These are phyloP conservation scores for Pandemis heparana DNA, from an alignment of 2,888 invertebrate genomes.

Conservation along the genomic window DNA sequence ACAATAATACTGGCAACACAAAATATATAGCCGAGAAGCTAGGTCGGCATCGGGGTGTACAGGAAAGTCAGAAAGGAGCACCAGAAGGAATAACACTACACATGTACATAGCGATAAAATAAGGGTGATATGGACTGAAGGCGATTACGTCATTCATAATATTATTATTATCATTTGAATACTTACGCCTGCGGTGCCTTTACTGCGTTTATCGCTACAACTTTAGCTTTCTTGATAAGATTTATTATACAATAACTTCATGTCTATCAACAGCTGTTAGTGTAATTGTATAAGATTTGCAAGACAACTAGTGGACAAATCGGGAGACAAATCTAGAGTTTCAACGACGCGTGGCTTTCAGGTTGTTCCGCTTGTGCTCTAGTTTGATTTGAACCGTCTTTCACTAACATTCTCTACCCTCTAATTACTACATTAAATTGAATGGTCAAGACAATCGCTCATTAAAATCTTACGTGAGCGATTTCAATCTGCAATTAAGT, in stretches of 20 bases:
- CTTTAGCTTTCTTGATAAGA: background rate
- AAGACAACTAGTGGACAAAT: constrained; percentile 34
- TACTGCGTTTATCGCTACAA: background rate
- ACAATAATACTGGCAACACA: too few species aligned
- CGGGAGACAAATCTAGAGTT: constrained; percentile 36
- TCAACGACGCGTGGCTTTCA: constrained; percentile 15
- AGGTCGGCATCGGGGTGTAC: too few species aligned
- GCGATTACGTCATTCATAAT: too few species aligned
- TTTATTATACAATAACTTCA: background rate
- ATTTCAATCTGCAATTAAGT: constrained; percentile 20
- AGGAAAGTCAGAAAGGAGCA: too few species aligned
- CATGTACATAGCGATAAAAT: too few species aligned
- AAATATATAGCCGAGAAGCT: too few species aligned
- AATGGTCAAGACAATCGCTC: constrained; percentile 28
- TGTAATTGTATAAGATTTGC: constrained; percentile 18
- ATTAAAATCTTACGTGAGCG: constrained; percentile 32
- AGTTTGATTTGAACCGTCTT: constrained; percentile 23
- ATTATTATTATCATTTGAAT: background rate
- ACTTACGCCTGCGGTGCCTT: background rate
- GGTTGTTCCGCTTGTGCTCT: constrained; percentile 32
- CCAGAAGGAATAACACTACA: too few species aligned
- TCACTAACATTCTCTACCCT: constrained; percentile 20
- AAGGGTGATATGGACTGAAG: too few species aligned
- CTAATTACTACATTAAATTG: constrained; percentile 25
- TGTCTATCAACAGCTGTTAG: background rate